A percentile compares a stretch with the other conserved stretches of the same genome.
Evolutionary conservation across 2,113 vertebrate genomes (phyloP).

Genomic region (Cettia cetti): DNA sequence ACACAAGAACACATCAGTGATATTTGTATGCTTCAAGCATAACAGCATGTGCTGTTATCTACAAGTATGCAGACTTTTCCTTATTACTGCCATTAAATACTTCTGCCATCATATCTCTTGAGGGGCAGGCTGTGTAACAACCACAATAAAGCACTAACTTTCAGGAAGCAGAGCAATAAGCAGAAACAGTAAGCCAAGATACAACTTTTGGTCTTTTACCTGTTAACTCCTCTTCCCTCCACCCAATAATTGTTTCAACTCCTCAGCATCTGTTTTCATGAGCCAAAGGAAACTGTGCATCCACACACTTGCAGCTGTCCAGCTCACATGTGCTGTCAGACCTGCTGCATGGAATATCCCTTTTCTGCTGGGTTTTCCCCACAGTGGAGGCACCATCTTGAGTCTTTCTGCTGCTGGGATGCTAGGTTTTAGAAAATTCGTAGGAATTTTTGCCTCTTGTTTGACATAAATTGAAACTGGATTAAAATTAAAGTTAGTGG

Average conservation of each 20-base stretch:
- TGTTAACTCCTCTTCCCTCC: neutral
- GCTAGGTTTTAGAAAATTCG: neutral
- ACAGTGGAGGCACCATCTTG: neutral
- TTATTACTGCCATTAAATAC: neutral
- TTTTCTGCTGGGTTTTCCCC: neutral
- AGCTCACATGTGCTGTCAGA: neutral
- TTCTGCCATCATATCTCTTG: neutral
- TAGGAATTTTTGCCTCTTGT: neutral
- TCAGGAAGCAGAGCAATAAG: neutral
- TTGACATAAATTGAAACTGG: neutral
- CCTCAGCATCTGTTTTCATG: neutral
- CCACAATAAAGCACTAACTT: neutral
- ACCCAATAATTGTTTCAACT: neutral
- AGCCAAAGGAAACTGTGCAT: neutral
- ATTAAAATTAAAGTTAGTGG: neutral
- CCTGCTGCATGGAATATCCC: rapidly evolving
- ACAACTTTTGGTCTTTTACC: neutral
- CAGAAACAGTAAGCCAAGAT: neutral
- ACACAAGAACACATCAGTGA: neutral
- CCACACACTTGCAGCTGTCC: neutral
- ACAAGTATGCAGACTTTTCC: neutral
- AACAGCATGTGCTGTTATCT: neutral
- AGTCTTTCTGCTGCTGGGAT: neutral
- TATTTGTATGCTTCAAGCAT: neutral
- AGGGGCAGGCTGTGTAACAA: neutral